phyloP scores from a whole-genome alignment of 2,113 vertebrate genomes.

The Mellivora capensis region DNA sequence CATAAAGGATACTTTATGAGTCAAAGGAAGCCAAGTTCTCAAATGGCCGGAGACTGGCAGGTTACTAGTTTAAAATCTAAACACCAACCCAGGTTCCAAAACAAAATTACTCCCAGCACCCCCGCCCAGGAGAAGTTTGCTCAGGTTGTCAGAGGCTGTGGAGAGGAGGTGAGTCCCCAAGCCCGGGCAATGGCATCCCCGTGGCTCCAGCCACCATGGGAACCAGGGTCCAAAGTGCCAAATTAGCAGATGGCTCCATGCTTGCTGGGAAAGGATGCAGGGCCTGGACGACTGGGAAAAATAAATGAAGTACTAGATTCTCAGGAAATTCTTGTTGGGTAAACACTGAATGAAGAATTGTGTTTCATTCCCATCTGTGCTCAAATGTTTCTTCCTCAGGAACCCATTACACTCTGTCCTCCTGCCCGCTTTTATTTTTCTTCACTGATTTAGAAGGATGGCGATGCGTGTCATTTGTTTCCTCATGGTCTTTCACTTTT shows the following conservation, averaged over 20 bases:
- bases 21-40: slow-evolving; percentile 73
- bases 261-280: background rate
- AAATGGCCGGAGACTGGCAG: slow-evolving; percentile 53
- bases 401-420: background rate
- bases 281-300: background rate
- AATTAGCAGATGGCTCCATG: background rate
- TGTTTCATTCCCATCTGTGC: background rate
- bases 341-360: background rate
- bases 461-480: background rate
- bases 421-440: background rate
- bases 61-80: slow-evolving; percentile 71
- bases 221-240: background rate
- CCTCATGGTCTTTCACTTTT: background rate
- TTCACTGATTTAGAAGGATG: background rate
- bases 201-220: background rate
- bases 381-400: background rate
- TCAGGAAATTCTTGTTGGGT: background rate
- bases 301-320: background rate
- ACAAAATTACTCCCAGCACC: slow-evolving; percentile 54
- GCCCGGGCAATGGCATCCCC: background rate
- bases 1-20: slow-evolving; percentile 71
- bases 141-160: slow-evolving; percentile 27
- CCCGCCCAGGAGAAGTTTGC: slow-evolving; percentile 4
- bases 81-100: slow-evolving; percentile 54
- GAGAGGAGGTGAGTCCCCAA: background rate